These are phyloP conservation scores for Eublepharis macularius DNA, from an alignment of 2,113 vertebrate genomes.

Conservation along the genomic window DNA sequence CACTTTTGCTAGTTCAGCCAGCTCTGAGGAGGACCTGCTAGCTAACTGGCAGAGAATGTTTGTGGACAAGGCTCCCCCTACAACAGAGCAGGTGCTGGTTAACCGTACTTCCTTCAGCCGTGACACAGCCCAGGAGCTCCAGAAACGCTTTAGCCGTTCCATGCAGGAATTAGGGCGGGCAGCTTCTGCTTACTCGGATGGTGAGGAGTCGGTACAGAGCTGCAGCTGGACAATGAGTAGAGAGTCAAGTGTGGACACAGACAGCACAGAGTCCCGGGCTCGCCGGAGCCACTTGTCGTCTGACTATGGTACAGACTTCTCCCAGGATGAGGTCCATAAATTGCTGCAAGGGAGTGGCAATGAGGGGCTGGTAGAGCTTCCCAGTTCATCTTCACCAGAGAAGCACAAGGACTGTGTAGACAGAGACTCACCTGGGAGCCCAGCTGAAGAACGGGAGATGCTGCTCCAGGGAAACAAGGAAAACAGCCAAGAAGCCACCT, in stretches of 20 bases:
- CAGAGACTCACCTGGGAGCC: constrained; percentile 71
- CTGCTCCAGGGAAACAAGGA: constrained; percentile 71
- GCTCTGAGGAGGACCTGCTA: constrained; percentile 93
- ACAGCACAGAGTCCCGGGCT: constrained; percentile 74
- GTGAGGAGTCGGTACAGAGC: constrained; percentile 82
- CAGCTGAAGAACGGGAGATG: constrained; percentile 80
- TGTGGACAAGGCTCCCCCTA: constrained; percentile 87
- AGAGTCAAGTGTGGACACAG: constrained; percentile 85
- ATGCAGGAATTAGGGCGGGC: constrained; percentile 74
- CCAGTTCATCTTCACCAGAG: constrained; percentile 45
- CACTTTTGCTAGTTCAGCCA: constrained; percentile 85
- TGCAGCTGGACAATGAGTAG: constrained; percentile 83
- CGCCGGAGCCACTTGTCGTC: constrained; percentile 68
- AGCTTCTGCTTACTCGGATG: constrained; percentile 74
- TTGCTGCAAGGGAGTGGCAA: constrained; percentile 63
- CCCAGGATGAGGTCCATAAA: constrained; percentile 76
- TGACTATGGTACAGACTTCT: constrained; percentile 77
- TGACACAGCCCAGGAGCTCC: constrained; percentile 82
- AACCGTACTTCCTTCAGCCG: constrained; percentile 87
- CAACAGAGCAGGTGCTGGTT: constrained; percentile 71
- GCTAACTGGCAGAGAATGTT: constrained; percentile 96
- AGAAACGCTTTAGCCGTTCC: constrained; percentile 75
- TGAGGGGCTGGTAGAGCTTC: constrained; percentile 55
- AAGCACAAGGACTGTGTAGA: constrained; percentile 73
- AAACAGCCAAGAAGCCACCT: constrained; percentile 36